phyloP scores from a whole-genome alignment of 2,888 invertebrate species.

The Ormyrus rosae region DNA sequence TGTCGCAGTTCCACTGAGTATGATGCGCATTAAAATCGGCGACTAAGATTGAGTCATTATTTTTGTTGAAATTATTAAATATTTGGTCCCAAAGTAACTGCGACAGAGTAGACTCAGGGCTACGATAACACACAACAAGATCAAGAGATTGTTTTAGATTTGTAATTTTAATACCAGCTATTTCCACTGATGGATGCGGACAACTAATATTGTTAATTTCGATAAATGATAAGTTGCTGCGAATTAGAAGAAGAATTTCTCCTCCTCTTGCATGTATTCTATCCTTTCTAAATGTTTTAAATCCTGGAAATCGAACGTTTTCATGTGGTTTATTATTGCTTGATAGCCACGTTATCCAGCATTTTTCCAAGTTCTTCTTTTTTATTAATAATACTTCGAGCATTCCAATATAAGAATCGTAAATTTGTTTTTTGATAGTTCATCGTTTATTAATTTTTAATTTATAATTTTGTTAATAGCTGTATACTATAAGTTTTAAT shows the following conservation, averaged over 20 bases:
- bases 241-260: background rate
- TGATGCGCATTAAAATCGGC: slow-evolving; percentile 17
- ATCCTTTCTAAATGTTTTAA: background rate
- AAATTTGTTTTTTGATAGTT: background rate
- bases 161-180: background rate
- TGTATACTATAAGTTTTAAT: background rate
- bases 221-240: background rate
- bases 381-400: background rate
- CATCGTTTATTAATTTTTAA: background rate
- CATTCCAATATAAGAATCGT: background rate
- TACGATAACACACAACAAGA: slow-evolving; percentile 1
- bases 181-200: background rate
- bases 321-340: no score
- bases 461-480: background rate
- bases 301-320: background rate
- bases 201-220: background rate
- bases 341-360: no score
- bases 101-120: background rate
- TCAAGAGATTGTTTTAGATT: background rate
- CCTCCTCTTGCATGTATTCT: background rate
- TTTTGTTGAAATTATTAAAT: background rate
- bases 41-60: background rate
- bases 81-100: background rate
- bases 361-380: background rate
- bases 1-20: background rate